Percentiles rank a stretch among this genome's conserved stretches.
Conservation (phyloP, 2,797 vertebrate genomes). For the Melanotaenia maccullochi region DNA sequence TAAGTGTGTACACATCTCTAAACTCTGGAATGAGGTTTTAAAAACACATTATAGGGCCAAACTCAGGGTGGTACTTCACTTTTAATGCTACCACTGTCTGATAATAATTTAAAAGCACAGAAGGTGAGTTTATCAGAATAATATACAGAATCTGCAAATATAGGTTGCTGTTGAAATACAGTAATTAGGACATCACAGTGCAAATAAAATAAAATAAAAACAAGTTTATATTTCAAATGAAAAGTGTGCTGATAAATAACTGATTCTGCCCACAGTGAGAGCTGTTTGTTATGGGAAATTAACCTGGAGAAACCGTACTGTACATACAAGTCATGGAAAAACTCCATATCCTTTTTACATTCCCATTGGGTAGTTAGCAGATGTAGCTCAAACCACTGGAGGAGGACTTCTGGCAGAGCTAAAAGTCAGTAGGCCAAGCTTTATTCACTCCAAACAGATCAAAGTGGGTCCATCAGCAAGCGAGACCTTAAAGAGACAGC, state of each 20-base stretch:
- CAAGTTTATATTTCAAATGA: not conserved
- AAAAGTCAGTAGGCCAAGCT: not conserved
- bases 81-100: not conserved
- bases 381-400: not conserved
- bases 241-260: not conserved
- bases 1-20: conserved; percentile 73
- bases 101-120: not conserved
- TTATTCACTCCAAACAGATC: not conserved
- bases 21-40: conserved; percentile 1
- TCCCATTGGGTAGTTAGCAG: not conserved
- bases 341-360: not conserved
- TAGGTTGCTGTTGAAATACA: not conserved
- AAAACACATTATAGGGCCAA: not conserved
- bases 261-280: not conserved
- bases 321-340: not conserved
- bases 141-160: not conserved
- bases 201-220: not conserved
- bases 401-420: not conserved
- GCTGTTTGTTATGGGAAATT: not conserved
- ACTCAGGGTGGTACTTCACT: not conserved
- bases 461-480: not conserved
- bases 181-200: not conserved
- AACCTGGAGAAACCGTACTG: not conserved
- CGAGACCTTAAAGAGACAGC: not conserved
- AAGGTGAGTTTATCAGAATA: not conserved